phyloP scores from a whole-genome alignment of 2,113 vertebrate species.

The Sminthopsis crassicaudata region DNA sequence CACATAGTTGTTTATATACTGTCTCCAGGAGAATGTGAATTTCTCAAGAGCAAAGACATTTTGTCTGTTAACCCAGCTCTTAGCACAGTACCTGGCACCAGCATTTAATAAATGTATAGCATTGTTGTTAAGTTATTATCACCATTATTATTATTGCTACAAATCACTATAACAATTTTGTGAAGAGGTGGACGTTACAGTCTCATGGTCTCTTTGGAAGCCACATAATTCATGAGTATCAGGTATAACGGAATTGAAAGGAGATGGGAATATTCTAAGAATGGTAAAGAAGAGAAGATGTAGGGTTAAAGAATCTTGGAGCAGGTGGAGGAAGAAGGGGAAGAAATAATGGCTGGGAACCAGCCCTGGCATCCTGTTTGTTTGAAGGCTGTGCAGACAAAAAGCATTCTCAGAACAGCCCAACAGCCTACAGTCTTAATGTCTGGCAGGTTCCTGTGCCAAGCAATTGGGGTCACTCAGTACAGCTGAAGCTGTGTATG shows the following conservation, averaged over 20 bases:
- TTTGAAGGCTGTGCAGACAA: neutral
- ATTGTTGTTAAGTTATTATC: neutral
- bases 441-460: neutral
- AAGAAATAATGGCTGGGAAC: neutral
- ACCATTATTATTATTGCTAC: neutral
- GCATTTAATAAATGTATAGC: neutral
- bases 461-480: neutral
- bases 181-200: neutral
- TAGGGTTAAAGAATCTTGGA: neutral
- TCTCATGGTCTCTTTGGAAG: neutral
- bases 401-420: neutral
- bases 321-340: neutral
- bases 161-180: neutral
- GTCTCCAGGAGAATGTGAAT: neutral
- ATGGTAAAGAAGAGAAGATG: neutral
- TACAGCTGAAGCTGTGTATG: neutral
- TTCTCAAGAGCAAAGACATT: fast-evolving
- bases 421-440: neutral
- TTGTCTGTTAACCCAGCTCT: fast-evolving
- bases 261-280: neutral
- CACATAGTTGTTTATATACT: neutral
- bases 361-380: neutral
- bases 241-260: neutral
- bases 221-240: neutral
- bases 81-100: fast-evolving